phyloP scores from a whole-genome alignment of 2,797 vertebrate species.

The Artibeus lituratus region DNA sequence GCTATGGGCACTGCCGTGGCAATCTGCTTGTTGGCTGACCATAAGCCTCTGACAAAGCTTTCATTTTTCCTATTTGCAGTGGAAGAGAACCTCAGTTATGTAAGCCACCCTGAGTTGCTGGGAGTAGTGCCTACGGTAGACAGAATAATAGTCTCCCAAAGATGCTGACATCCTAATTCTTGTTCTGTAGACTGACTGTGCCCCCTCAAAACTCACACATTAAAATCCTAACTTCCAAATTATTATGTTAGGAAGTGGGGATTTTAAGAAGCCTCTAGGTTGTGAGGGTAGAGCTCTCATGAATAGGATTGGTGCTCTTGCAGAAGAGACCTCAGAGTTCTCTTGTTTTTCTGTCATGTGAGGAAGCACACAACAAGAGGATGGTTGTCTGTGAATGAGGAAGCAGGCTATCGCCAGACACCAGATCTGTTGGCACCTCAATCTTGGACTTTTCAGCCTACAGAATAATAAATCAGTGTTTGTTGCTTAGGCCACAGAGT shows the following conservation, averaged over 20 bases:
- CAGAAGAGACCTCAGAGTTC: neutral
- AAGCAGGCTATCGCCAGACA: neutral
- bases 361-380: neutral
- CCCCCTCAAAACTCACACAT: neutral
- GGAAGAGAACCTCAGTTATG: neutral
- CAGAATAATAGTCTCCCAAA: neutral
- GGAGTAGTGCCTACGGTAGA: neutral
- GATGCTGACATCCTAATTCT: neutral
- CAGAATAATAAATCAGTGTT: neutral
- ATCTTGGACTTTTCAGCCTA: neutral
- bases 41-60: neutral
- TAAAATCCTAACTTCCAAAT: neutral
- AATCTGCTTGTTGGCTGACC: neutral
- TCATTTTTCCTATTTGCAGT: neutral
- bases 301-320: neutral
- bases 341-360: neutral
- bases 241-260: neutral
- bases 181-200: neutral
- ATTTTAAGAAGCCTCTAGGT: neutral
- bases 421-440: neutral
- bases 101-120: neutral
- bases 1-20: neutral
- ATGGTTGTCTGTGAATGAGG: neutral
- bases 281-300: neutral
- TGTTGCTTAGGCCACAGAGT: neutral